Percentiles rank a stretch among this genome's conserved stretches.
These are phyloP conservation scores for Euzophera pinguis DNA, from an alignment of 2,888 invertebrate genomes.

Conservation along the genomic window DNA sequence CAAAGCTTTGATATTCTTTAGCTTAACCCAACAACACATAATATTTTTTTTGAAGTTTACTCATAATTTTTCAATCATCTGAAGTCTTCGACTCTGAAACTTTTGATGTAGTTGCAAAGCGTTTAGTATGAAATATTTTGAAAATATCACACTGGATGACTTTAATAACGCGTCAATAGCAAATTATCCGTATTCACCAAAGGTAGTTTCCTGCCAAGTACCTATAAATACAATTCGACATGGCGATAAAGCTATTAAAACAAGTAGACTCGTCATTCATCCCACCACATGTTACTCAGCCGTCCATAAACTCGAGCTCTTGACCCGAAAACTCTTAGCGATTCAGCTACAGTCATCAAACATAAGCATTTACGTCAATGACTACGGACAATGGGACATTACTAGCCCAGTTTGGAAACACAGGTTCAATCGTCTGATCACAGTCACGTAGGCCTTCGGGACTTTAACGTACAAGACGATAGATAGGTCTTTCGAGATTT, in stretches of 20 bases:
- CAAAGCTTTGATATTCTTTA: too few species aligned
- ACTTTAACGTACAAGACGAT: background rate
- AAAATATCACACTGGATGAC: too few species aligned
- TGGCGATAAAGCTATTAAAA: background rate
- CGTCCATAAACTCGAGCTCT: background rate
- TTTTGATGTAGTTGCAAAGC: too few species aligned
- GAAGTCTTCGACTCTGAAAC: too few species aligned
- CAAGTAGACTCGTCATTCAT: background rate
- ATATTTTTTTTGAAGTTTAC: too few species aligned
- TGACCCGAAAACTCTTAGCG: background rate
- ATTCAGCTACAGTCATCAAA: background rate
- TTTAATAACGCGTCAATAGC: too few species aligned
- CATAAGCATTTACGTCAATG: background rate
- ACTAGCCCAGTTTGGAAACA: background rate
- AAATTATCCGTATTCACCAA: too few species aligned
- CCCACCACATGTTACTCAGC: background rate
- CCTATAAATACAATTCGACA: background rate
- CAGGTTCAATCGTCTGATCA: background rate
- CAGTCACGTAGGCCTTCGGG: slow-evolving; percentile 3
- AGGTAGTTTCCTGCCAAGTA: too few species aligned
- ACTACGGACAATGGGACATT: background rate
- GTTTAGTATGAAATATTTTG: too few species aligned
- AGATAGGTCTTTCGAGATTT: too few species aligned
- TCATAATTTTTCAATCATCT: too few species aligned
- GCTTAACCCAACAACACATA: too few species aligned